phyloP scores from a whole-genome alignment of 2,888 invertebrate species.

The Diaperis boleti region DNA sequence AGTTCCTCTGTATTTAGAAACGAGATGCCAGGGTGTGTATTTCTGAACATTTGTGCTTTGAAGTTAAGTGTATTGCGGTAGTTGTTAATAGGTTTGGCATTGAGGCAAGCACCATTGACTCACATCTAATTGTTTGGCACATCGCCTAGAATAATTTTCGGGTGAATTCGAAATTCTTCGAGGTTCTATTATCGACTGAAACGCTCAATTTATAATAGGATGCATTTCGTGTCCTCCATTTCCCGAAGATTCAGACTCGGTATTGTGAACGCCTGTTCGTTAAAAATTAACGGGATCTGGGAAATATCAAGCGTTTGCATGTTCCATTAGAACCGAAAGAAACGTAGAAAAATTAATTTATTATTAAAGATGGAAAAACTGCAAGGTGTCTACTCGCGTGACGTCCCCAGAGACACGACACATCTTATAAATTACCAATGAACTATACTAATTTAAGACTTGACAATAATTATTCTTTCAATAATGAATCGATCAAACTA shows the following conservation, averaged over 20 bases:
- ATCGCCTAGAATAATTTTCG: conserved; percentile 27
- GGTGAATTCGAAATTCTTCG: conserved; percentile 10
- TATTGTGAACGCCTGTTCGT: conserved; percentile 2
- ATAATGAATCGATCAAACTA: conserved; percentile 15
- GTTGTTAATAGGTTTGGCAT: conserved; percentile 26
- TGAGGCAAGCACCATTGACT: conserved; percentile 20
- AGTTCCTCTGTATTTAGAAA: too few species aligned
- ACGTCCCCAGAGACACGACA: conserved; percentile 37
- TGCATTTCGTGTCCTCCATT: conserved; percentile 31
- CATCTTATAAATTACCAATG: conserved; percentile 34
- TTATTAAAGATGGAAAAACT: conserved; percentile 44
- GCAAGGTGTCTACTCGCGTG: conserved; percentile 44
- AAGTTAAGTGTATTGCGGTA: conserved; percentile 14
- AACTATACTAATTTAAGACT: conserved; percentile 31
- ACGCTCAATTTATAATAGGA: conserved; percentile 18
- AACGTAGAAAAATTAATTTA: conserved; percentile 40
- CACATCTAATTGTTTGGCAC: conserved; percentile 31
- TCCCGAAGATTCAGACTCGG: background rate
- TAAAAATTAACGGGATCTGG: conserved; percentile 29
- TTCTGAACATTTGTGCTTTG: conserved; percentile 24
- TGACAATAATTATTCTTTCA: conserved; percentile 34
- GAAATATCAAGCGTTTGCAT: conserved; percentile 40
- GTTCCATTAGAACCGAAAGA: conserved; percentile 33
- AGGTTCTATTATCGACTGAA: conserved; percentile 5
- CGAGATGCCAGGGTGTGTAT: conserved; percentile 1